Conservation (phyloP, 2,888 invertebrate genomes). For the Tortrix viridana region DNA sequence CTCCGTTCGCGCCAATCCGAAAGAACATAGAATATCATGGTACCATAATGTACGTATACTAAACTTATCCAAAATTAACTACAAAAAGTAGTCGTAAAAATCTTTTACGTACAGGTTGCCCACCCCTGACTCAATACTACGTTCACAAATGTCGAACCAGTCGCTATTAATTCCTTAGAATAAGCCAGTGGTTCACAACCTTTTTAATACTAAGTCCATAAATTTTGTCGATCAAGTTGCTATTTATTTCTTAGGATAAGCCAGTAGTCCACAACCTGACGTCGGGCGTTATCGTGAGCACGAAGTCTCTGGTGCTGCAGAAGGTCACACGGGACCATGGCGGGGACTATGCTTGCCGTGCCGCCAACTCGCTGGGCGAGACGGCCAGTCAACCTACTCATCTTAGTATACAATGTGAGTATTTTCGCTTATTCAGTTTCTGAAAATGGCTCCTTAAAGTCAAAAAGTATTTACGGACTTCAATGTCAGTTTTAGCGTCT, state of each 20-base stretch:
- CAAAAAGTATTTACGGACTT: too few relatives aligned
- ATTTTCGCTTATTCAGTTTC: too few relatives aligned
- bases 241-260: slow-evolving; percentile 83
- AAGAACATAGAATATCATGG: slow-evolving; percentile 93
- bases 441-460: too few relatives aligned
- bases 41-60: slow-evolving; percentile 92
- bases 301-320: slow-evolving; percentile 94
- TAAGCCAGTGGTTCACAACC: slow-evolving; percentile 90
- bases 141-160: too few relatives aligned
- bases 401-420: slow-evolving; percentile 93
- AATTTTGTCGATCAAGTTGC: too few relatives aligned
- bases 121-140: too few relatives aligned
- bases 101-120: too few relatives aligned
- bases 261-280: slow-evolving; percentile 92
- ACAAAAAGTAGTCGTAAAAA: not conserved
- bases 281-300: slow-evolving; percentile 93
- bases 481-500: too few relatives aligned
- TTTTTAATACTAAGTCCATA: slow-evolving; percentile 50
- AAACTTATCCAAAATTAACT: too few relatives aligned
- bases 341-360: slow-evolving; percentile 93
- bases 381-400: slow-evolving; percentile 90
- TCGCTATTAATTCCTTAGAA: slow-evolving; percentile 79
- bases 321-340: slow-evolving; percentile 92
- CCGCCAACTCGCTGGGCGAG: slow-evolving; percentile 92
- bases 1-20: slow-evolving; percentile 92